These are phyloP conservation scores for Chironomus riparius DNA, from an alignment of 2,888 invertebrate genomes.

Conservation along the genomic window DNA sequence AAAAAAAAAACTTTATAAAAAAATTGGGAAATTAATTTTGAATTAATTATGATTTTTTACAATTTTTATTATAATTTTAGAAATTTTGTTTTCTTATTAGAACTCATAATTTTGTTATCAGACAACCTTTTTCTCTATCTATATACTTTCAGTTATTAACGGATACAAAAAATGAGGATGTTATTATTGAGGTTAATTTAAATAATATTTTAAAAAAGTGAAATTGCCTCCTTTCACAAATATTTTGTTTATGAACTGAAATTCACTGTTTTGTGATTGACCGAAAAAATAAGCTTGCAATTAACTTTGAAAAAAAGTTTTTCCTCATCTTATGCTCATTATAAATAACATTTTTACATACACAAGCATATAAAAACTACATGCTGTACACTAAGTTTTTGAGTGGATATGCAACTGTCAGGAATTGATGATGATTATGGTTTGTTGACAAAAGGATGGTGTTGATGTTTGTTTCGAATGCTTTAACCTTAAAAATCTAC, in stretches of 20 bases:
- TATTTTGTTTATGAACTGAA: neutral
- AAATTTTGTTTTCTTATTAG: neutral
- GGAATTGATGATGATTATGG: no score
- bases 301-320: neutral
- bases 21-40: neutral
- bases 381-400: neutral
- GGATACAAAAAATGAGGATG: slow-evolving; percentile 22
- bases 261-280: neutral
- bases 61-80: neutral
- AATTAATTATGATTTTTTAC: neutral
- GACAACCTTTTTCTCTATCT: neutral
- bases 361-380: neutral
- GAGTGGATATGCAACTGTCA: no score
- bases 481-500: no score
- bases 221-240: neutral
- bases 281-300: neutral
- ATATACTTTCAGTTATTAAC: slow-evolving; percentile 25
- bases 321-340: neutral
- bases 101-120: no score
- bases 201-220: neutral
- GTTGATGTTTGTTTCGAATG: no score
- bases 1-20: neutral
- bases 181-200: slow-evolving; percentile 22
- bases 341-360: neutral
- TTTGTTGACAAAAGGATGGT: no score